Percentiles rank a stretch among this genome's conserved stretches.
Conservation (phyloP, 2,113 vertebrate species). For the Callithrix jacchus region DNA sequence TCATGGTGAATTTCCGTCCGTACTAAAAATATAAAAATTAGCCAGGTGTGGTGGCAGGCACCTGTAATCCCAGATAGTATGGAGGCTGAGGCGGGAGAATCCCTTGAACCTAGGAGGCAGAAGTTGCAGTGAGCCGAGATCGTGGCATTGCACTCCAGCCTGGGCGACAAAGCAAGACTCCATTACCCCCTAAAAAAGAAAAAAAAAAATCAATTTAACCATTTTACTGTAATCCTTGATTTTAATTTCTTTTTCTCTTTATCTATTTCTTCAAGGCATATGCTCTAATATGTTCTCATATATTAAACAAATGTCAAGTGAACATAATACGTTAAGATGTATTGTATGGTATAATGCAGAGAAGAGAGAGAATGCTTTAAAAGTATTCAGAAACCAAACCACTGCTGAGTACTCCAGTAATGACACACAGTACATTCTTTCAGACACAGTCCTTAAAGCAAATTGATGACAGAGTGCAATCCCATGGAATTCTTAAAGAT, state of each 20-base stretch:
- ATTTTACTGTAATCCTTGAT: not conserved
- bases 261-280: not conserved
- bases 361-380: not conserved
- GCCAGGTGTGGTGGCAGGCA: too few relatives aligned
- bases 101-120: too few relatives aligned
- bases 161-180: too few relatives aligned
- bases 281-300: not conserved
- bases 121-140: too few relatives aligned
- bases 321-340: not conserved
- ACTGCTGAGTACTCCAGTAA: not conserved
- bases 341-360: not conserved
- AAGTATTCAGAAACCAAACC: not conserved
- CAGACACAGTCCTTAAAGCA: not conserved
- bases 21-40: too few relatives aligned
- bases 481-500: too few relatives aligned
- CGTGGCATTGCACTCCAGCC: too few relatives aligned
- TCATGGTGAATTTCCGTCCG: too few relatives aligned
- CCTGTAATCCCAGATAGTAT: too few relatives aligned
- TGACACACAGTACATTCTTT: not conserved
- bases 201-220: not conserved
- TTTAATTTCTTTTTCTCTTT: not conserved
- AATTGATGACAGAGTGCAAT: not conserved
- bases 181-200: accelerated
- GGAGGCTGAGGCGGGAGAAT: too few relatives aligned
- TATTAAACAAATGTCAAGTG: not conserved